These are phyloP conservation scores for Drosophila multiciliata DNA, from an alignment of 2,888 invertebrate species.

Conservation along the genomic window DNA sequence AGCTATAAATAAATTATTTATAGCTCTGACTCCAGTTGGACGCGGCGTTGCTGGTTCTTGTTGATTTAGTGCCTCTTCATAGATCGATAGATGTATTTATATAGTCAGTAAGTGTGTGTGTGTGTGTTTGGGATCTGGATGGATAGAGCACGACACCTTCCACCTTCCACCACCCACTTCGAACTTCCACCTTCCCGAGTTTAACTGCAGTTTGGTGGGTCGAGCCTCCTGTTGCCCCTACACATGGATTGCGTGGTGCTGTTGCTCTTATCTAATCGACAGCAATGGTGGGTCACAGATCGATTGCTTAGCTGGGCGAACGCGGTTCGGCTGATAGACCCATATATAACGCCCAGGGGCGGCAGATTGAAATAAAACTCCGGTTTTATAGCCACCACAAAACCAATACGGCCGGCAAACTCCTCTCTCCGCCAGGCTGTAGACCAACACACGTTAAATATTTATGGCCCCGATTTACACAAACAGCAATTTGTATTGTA, in stretches of 20 bases:
- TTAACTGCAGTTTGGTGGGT: conserved; percentile 28
- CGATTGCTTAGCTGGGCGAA: conserved; percentile 53
- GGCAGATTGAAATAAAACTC: conserved; percentile 81
- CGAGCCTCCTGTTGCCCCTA: conserved; percentile 61
- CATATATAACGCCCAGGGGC: conserved; percentile 70
- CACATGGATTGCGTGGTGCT: conserved; percentile 13
- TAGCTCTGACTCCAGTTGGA: conserved; percentile 68
- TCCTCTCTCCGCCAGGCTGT: neutral
- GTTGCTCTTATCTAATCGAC: conserved; percentile 70
- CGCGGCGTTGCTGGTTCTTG: conserved; percentile 59
- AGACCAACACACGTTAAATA: conserved; percentile 34
- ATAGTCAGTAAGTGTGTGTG: conserved; percentile 19
- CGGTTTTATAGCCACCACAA: conserved; percentile 70
- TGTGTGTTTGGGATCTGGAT: conserved; percentile 38
- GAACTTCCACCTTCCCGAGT: conserved; percentile 2
- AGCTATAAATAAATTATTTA: conserved; percentile 82
- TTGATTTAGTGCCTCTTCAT: conserved; percentile 82
- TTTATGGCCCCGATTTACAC: conserved; percentile 74
- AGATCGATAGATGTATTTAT: conserved; percentile 64
- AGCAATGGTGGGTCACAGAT: conserved; percentile 71
- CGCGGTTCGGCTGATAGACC: conserved; percentile 34
- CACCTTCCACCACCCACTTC: conserved; percentile 9
- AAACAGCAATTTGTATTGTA: conserved; percentile 74
- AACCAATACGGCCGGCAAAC: conserved; percentile 12
- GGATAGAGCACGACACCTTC: conserved; percentile 4